Evolutionary conservation across 2,797 vertebrate genomes (phyloP), one percentile per base, ranked within the genome.

Genomic region (Onychomys torridus): DNA sequence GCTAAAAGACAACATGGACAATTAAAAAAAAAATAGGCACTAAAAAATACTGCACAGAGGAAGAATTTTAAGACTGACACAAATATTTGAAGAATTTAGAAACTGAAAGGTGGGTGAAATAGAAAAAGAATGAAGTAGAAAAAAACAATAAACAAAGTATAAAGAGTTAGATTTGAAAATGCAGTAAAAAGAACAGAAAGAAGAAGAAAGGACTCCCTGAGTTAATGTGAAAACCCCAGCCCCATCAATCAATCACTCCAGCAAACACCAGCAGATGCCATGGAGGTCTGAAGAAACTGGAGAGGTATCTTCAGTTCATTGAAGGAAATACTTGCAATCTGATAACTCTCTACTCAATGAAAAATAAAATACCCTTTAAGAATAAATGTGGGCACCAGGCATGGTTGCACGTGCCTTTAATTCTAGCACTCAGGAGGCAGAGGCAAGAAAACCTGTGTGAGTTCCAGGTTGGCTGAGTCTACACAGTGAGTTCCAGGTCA

Each of bases 41-140:
- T 29, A 40, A 86, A 86, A 40, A 86, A 86, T 89, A 83, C 76
- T 46, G 13, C 21, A 52, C 82, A 87, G 25, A 37, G 78, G 59
- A 95, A 55, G 5, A 79, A 23, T 81, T 81, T 95, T 59, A 92
- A 81, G 29, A 95, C 40, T 52, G 52, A 91, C 6, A 73, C n/a
- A 73, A 19, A 46, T 37, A 52, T 43, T 63, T 90, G 59, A 89
- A 89, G 76, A 87, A 92, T 87, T 92, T 89, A 19, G 79, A n/a
- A 92, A 77, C 1, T 89, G 55, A 75, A 83, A 86, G 29, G 12
- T 85, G 12, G 61, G 2, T 59, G 25, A 34, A 85, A 79, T 81
- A 86, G 75, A 85, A 83, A 21, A 71, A 89, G 55, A 77, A 59
- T 71, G 49, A 76, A 95, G 87, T 21, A 83, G 40, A 40, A 37